Evolutionary conservation across 2,888 invertebrate genomes (phyloP), one percentile per base, ranked within the genome.

Genomic region (Oxystoma pomonae): DNA sequence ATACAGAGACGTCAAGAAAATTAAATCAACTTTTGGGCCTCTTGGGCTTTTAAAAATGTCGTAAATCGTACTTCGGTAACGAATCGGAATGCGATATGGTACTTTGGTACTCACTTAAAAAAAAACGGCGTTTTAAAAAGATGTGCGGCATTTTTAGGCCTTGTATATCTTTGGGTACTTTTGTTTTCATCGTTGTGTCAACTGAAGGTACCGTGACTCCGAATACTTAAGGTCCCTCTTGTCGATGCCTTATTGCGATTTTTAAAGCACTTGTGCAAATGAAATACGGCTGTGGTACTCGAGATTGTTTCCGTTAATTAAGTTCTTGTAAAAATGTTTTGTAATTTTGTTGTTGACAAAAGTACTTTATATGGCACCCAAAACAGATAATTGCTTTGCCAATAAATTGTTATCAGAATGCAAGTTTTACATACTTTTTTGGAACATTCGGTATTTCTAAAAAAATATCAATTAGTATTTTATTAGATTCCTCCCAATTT

Each of bases 291-390:
- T 55, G 49, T 53, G 60, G 58, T 62, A 60, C 62, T 59, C 58
- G 60, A 60, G 60, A 65, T 67, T 67, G 65, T 64, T 65, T 64
- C 59, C 65, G 58, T 65, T 67, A 67, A 67, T 67, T 67, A 67
- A 67, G 64, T 67, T 64, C 65, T 65, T 61, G 63, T 64, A 64
- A 67, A 67, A 65, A 67, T 67, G 65, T 64, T 65, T 62, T 55
- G 60, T 61, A 58, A 61, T 35, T 65, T n/a, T n/a, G n/a, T n/a
- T n/a, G n/a, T n/a, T n/a, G n/a, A n/a, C n/a, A n/a, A n/a, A n/a
- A n/a, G n/a, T n/a, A n/a, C n/a, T n/a, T n/a, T n/a, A n/a, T n/a
- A n/a, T n/a, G n/a, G n/a, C n/a, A n/a, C n/a, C n/a, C n/a, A n/a
- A n/a, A n/a, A n/a, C n/a, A n/a, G n/a, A n/a, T n/a, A n/a, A n/a